Conservation (phyloP, 1,140 invertebrate species). For the Galleria mellonella region DNA sequence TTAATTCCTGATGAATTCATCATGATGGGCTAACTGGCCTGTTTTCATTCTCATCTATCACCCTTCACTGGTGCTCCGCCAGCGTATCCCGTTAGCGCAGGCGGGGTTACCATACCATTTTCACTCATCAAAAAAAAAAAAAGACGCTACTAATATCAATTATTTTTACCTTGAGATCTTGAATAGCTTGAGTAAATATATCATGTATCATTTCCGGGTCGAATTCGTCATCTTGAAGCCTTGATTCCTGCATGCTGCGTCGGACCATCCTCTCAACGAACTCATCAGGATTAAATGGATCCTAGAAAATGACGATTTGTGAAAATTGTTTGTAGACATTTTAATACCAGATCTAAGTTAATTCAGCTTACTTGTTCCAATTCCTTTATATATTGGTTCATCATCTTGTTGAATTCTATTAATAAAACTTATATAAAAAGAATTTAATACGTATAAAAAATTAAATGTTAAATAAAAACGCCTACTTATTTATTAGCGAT, state of each 20-base stretch:
- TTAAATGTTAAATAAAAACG: too few species aligned
- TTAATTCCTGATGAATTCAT: too few species aligned
- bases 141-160: too few species aligned
- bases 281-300: constrained; percentile 97
- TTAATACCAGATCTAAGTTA: background rate
- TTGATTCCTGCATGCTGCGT: constrained; percentile 89
- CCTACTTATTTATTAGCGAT: too few species aligned
- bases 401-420: constrained; percentile 76
- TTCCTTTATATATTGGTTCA: constrained; percentile 89
- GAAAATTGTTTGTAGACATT: background rate
- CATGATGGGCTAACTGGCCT: too few species aligned
- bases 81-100: too few species aligned
- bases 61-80: too few species aligned
- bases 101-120: too few species aligned
- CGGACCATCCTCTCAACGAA: constrained; percentile 98
- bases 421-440: background rate
- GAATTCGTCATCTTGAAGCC: constrained; percentile 80
- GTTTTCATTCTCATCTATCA: too few species aligned
- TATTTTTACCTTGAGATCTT: constrained; percentile 76
- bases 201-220: constrained; percentile 89
- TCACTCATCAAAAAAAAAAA: too few species aligned
- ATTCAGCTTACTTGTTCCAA: constrained; percentile 79
- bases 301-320: constrained; percentile 74
- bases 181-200: constrained; percentile 94
- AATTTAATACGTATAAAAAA: too few species aligned